Evolutionary conservation across 2,113 vertebrate genomes (phyloP).

Genomic region (Pelmatolapia mariae): DNA sequence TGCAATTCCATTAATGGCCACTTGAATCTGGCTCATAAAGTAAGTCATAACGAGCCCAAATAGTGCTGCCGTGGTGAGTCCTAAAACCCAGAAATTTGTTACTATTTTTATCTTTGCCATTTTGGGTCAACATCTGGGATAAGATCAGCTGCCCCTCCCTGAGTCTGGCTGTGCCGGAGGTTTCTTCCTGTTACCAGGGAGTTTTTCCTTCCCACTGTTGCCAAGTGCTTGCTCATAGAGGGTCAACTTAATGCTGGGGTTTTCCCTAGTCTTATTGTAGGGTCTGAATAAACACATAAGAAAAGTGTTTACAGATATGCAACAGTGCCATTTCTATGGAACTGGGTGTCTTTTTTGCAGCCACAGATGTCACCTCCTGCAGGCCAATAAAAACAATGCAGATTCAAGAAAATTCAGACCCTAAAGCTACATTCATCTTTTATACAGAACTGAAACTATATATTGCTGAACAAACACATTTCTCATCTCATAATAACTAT

Average conservation of each 20-base stretch:
- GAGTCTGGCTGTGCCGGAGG: not conserved
- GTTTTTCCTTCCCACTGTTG: not conserved
- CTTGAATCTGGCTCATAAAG: not conserved
- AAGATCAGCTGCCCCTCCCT: not conserved
- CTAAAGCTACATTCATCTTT: not conserved
- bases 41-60: not conserved
- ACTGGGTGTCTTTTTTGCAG: not conserved
- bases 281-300: not conserved
- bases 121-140: not conserved
- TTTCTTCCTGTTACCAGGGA: not conserved
- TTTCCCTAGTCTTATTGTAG: not conserved
- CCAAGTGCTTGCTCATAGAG: not conserved
- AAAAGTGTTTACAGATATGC: not conserved
- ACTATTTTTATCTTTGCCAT: not conserved
- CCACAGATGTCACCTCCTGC: not conserved
- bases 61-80: not conserved
- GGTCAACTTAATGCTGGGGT: not conserved
- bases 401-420: not conserved
- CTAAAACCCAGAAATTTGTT: not conserved
- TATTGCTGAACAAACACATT: not conserved
- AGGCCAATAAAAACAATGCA: not conserved
- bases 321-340: not conserved
- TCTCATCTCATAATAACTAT: not conserved
- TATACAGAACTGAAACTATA: not conserved
- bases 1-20: not conserved